Evolutionary conservation across 2,797 vertebrate species (phyloP).

Genomic region (Oceanodroma leucorhoa): DNA sequence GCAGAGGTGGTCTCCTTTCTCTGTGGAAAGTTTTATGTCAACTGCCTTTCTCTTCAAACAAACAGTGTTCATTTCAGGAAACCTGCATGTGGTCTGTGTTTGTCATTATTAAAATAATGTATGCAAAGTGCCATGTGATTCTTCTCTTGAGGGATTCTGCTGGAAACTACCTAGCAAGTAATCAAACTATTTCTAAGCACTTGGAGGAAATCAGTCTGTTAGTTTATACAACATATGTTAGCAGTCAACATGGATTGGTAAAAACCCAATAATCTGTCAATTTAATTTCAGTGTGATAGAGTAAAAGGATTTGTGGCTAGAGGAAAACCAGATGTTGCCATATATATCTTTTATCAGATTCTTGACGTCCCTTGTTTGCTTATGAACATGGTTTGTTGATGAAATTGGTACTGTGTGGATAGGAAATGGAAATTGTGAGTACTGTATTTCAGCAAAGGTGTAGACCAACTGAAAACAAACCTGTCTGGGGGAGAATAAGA

Average conservation of each 20-base stretch:
- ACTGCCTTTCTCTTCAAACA: neutral
- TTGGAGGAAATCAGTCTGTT: neutral
- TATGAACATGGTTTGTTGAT: neutral
- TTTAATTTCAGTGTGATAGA: neutral
- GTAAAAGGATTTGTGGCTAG: neutral
- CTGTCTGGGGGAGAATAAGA: neutral
- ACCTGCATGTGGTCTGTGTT: neutral
- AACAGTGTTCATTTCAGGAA: neutral
- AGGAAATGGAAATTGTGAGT: neutral
- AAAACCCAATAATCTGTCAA: neutral
- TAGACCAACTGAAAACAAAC: neutral
- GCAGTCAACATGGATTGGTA: neutral
- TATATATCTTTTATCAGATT: neutral
- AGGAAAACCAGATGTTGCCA: neutral
- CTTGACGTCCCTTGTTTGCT: neutral
- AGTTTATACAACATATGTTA: neutral
- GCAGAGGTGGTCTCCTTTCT: neutral
- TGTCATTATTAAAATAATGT: neutral
- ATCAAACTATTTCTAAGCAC: neutral
- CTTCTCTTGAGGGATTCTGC: neutral
- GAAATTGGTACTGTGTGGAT: neutral
- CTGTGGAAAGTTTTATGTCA: neutral
- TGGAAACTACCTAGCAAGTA: neutral
- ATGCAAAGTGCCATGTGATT: neutral
- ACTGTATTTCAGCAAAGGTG: neutral